phyloP scores from a whole-genome alignment of 2,113 vertebrate species.

The Plotosus lineatus region DNA sequence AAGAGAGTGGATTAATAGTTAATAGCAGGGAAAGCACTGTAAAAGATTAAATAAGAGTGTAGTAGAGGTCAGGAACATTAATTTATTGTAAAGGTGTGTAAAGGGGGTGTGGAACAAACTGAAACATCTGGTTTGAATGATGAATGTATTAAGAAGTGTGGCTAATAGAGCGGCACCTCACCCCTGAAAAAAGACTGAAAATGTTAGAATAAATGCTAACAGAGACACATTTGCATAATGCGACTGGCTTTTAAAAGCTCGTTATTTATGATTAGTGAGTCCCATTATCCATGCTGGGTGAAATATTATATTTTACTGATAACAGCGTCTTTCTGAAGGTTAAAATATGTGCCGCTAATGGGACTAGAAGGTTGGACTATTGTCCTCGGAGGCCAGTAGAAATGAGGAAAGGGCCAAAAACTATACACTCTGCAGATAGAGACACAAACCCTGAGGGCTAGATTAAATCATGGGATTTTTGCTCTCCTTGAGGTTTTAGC shows the following conservation, averaged over 20 bases:
- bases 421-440: slow-evolving; percentile 7
- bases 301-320: slow-evolving; percentile 36
- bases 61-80: slow-evolving; percentile 37
- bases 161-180: slow-evolving; percentile 2
- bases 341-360: slow-evolving; percentile 26
- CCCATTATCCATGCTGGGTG: slow-evolving; percentile 11
- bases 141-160: slow-evolving; percentile 34
- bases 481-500: slow-evolving; percentile 50
- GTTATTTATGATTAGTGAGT: slow-evolving; percentile 20
- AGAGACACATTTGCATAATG: slow-evolving; percentile 10
- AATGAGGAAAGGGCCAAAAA: neutral
- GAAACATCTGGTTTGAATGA: slow-evolving; percentile 53
- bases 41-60: slow-evolving; percentile 27
- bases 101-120: slow-evolving; percentile 16
- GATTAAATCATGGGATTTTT: slow-evolving; percentile 45
- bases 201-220: neutral
- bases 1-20: neutral
- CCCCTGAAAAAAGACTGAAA: neutral
- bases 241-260: neutral
- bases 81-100: slow-evolving; percentile 40
- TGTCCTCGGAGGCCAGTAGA: slow-evolving; percentile 23
- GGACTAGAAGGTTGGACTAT: slow-evolving; percentile 19
- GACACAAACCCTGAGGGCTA: slow-evolving; percentile 48
- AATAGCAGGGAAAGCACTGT: neutral
- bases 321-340: slow-evolving; percentile 44